phyloP scores from a whole-genome alignment of 1,140 invertebrate species.

The Trichoplusia ni region DNA sequence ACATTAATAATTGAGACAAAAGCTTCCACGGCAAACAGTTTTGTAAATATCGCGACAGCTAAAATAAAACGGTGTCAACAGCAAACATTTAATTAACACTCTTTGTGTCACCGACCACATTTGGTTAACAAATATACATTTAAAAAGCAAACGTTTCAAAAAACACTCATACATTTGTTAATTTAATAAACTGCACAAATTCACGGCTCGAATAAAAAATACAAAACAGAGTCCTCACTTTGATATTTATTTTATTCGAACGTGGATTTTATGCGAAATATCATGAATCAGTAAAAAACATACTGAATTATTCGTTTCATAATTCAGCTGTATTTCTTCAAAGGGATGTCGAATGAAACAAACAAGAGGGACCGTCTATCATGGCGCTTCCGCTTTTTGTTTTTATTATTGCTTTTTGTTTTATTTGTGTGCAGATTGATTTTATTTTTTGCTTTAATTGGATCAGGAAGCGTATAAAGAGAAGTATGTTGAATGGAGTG shows the following conservation, averaged over 20 bases:
- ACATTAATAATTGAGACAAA: too few relatives aligned
- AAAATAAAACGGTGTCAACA: not conserved
- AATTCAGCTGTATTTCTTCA: constrained; percentile 18
- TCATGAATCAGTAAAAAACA: constrained; percentile 22
- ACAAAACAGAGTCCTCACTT: not conserved
- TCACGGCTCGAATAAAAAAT: not conserved
- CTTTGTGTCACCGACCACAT: not conserved
- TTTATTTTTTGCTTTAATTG: not conserved
- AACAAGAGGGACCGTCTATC: constrained; percentile 1
- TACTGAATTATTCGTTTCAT: constrained; percentile 20
- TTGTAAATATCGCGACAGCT: not conserved
- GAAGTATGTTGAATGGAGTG: too few relatives aligned
- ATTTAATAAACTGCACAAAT: not conserved
- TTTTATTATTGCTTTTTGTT: not conserved
- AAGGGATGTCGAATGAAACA: constrained; percentile 17
- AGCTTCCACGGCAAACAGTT: too few relatives aligned
- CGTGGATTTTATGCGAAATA: constrained; percentile 14
- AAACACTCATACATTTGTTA: constrained; percentile 13
- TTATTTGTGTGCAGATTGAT: not conserved
- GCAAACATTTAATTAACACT: not conserved
- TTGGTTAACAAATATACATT: not conserved
- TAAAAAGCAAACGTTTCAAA: not conserved
- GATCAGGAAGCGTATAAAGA: too few relatives aligned
- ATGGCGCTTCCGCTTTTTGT: not conserved
- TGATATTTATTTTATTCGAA: constrained; percentile 19